Evolutionary conservation across 1,140 invertebrate genomes (phyloP), one percentile per base, ranked within the genome.

Genomic region (Arion vulgaris): DNA sequence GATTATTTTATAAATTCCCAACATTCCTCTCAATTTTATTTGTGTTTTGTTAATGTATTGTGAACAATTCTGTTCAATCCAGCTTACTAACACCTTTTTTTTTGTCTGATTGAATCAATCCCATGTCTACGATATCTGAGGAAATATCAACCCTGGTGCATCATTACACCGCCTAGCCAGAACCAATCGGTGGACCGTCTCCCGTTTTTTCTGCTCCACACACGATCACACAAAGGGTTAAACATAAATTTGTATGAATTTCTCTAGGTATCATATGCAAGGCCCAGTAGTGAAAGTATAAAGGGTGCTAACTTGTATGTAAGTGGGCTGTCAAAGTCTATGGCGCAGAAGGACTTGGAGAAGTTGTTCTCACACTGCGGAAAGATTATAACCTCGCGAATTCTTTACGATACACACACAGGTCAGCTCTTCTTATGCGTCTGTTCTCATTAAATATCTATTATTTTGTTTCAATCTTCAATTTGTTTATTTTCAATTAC

Each of bases 291-390:
- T 93, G 98, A 99, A 94, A 97, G 97, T 89, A 99, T 99, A 92
- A 99, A 99, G 94, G 98, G 98, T 88, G 98, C 98, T 85, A 99
- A 99, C 93, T 94, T 99, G 83, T 99, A 99, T 93, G 98, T 99
- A 81, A 99, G 98, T 91, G 98, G 98, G 87, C 94, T 99, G 89
- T 98, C 98, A 85, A 99, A 99, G 93, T 97, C 97, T 89, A 97
- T 99, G 97, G 97, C 97, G 72, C 98, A 99, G 93, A 95, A 96
- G 91, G 98, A 99, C 92, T 94, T 99, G 89, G 98, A 99, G 94
- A 95, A 95, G 88, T 94, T 99, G 86, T 99, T 99, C 94, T 96
- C 96, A 92, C 96, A 97, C 81, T 99, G 96, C 93, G 98, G 98
- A 85, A 95, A 97, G 88, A 99, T 99, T 89, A 99, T 99, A 91